These are phyloP conservation scores for Peromyscus maniculatus DNA, from an alignment of 2,113 vertebrate species.

Conservation along the genomic window DNA sequence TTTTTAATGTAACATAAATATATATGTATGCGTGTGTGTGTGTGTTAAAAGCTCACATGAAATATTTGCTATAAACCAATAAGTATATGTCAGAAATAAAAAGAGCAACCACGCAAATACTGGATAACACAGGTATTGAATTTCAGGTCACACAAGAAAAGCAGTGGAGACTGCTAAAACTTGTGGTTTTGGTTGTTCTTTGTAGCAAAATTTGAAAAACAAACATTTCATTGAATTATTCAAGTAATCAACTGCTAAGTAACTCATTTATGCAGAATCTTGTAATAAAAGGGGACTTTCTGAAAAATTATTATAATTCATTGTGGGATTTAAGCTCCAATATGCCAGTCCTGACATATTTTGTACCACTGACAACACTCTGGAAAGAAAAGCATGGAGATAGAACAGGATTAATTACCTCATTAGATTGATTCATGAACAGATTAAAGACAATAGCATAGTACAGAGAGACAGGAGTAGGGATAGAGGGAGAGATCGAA, in stretches of 20 bases:
- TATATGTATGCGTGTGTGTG: background rate
- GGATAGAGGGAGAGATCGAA: background rate
- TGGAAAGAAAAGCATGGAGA: background rate
- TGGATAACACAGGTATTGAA: background rate
- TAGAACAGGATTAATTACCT: background rate
- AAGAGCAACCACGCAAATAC: background rate
- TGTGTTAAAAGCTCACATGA: background rate
- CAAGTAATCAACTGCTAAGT: background rate
- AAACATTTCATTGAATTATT: constrained; percentile 36
- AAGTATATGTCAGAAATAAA: background rate
- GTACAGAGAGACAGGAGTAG: background rate
- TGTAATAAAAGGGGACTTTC: background rate
- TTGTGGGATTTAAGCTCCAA: background rate
- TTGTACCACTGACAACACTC: background rate
- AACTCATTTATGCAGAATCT: constrained; percentile 7
- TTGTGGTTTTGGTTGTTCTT: background rate
- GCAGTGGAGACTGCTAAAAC: background rate
- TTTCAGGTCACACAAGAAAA: background rate
- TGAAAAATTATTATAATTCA: background rate
- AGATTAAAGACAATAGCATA: background rate
- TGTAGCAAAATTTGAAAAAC: background rate
- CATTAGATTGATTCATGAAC: background rate
- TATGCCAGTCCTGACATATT: background rate
- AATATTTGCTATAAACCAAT: background rate
- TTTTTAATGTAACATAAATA: background rate